phyloP scores from a whole-genome alignment of 2,888 invertebrate species.

The Xanthorhoe designata region DNA sequence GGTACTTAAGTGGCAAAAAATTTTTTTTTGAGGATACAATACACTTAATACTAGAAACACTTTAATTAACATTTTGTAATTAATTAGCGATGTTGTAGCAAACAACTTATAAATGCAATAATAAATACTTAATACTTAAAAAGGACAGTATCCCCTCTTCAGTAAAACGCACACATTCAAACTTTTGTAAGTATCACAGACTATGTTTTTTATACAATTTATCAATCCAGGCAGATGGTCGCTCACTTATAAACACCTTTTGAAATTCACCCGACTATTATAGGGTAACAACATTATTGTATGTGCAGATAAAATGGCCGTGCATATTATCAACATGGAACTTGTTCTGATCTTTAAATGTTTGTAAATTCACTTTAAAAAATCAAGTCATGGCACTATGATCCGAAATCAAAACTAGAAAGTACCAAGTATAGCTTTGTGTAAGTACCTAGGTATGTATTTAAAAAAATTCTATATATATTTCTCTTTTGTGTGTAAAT shows the following conservation, averaged over 20 bases:
- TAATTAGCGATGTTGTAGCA: not conserved
- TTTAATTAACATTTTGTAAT: not conserved
- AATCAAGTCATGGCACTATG: no score
- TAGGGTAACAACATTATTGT: constrained; percentile 80
- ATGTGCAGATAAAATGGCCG: constrained; percentile 70
- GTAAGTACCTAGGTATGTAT: no score
- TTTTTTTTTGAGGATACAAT: no score
- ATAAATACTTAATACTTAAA: constrained; percentile 34
- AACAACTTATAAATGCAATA: not conserved
- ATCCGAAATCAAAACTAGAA: no score
- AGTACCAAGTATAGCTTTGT: no score
- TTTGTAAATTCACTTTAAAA: no score
- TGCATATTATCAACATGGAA: constrained; percentile 33
- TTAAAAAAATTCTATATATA: no score
- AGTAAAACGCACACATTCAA: constrained; percentile 54
- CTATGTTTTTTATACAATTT: constrained; percentile 80
- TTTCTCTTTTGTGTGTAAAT: no score
- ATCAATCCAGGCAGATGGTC: constrained; percentile 83
- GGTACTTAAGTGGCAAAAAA: no score
- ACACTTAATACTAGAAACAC: no score
- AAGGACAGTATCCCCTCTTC: constrained; percentile 51
- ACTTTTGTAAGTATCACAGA: constrained; percentile 58
- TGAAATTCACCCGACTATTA: constrained; percentile 75
- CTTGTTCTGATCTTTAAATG: not conserved
- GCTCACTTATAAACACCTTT: constrained; percentile 77